Evolutionary conservation across 2,113 vertebrate species (phyloP).

Genomic region (Nothoprocta perdicaria): DNA sequence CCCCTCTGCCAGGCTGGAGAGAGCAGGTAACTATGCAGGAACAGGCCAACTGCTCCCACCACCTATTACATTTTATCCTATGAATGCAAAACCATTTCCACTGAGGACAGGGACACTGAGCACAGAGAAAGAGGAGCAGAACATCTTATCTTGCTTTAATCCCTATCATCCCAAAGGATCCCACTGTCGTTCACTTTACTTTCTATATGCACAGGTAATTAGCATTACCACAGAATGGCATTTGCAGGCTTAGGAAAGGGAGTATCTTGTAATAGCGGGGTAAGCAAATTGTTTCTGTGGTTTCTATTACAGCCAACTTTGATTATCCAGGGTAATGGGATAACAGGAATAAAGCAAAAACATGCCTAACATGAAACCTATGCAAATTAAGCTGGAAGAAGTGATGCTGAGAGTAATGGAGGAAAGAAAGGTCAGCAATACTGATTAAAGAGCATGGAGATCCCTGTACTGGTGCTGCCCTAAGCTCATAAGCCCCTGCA

Average conservation of each 20-base stretch:
- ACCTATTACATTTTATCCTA: not conserved
- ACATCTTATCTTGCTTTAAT: conserved; percentile 65
- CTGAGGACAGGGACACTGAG: conserved; percentile 18
- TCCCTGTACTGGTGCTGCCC: not conserved
- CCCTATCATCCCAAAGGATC: conserved; percentile 52
- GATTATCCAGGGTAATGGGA: conserved; percentile 69
- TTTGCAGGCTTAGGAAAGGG: conserved; percentile 39
- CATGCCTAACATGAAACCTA: conserved; percentile 43
- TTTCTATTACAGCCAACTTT: conserved; percentile 62
- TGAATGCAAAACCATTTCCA: conserved; percentile 14
- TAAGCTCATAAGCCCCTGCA: conserved; percentile 8
- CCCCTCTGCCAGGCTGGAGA: not conserved
- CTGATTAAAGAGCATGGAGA: conserved; percentile 10
- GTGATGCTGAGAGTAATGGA: conserved; percentile 2
- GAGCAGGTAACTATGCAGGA: not conserved
- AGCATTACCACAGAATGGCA: conserved; percentile 60
- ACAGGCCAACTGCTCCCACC: not conserved
- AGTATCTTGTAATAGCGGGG: conserved; percentile 60
- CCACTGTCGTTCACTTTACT: conserved; percentile 3
- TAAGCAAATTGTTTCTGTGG: conserved; percentile 68
- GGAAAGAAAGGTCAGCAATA: conserved; percentile 37
- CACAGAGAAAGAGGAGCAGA: conserved; percentile 41
- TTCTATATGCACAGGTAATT: conserved; percentile 61
- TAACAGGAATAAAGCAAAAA: conserved; percentile 68
- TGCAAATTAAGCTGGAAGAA: conserved; percentile 35